These are phyloP conservation scores for Tanypteryx hageni DNA, from an alignment of 2,888 invertebrate genomes.

Conservation along the genomic window DNA sequence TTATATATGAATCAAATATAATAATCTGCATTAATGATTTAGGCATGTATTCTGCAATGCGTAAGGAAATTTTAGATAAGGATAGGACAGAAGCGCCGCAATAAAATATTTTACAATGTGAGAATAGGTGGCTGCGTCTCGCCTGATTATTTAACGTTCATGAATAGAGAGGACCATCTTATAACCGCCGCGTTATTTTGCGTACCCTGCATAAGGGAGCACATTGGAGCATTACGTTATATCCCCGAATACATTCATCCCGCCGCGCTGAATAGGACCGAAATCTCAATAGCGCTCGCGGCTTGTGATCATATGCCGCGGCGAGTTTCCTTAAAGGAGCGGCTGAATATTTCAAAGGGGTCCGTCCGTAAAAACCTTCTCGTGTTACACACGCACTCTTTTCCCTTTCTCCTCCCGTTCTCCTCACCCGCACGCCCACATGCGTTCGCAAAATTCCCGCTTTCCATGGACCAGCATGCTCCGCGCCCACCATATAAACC, in stretches of 20 bases:
- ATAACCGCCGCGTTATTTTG: too few species aligned
- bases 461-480: conserved; percentile 21
- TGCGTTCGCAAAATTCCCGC: neutral
- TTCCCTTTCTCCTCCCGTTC: neutral
- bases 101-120: too few species aligned
- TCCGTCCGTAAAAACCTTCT: neutral
- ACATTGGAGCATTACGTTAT: too few species aligned
- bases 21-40: too few species aligned
- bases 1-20: too few species aligned
- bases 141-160: too few species aligned
- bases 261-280: conserved; percentile 3
- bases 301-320: neutral
- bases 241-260: neutral
- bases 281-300: neutral
- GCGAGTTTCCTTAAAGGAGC: neutral
- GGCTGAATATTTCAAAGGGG: conserved; percentile 12
- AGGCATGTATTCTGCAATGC: too few species aligned
- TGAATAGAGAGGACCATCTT: too few species aligned
- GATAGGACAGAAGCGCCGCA: too few species aligned
- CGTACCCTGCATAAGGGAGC: too few species aligned
- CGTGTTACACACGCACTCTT: neutral
- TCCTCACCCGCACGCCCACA: neutral
- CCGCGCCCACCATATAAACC: neutral
- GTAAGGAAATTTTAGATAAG: too few species aligned
- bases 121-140: too few species aligned